A percentile compares a stretch with the other conserved stretches of the same genome.
phyloP scores from a whole-genome alignment of 1,140 invertebrate genomes.

The Trissolcus basalis region DNA sequence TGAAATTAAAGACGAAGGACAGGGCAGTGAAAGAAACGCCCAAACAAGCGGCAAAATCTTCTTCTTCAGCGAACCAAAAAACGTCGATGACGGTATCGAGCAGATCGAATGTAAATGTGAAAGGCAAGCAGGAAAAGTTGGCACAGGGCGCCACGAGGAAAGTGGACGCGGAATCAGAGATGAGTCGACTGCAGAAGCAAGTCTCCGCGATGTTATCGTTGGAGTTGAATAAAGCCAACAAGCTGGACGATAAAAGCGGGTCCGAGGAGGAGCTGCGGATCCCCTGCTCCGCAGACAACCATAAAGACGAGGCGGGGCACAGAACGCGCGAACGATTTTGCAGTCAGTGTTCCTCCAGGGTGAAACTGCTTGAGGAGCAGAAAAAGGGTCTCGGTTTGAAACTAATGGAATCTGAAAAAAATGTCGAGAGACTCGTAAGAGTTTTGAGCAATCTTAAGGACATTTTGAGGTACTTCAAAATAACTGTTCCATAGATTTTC shows the following conservation, averaged over 20 bases:
- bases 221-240: neutral
- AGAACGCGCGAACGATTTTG: slow-evolving; percentile 1
- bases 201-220: slow-evolving; percentile 8
- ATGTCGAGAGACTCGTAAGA: slow-evolving; percentile 7
- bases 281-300: neutral
- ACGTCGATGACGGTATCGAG: neutral
- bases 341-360: slow-evolving; percentile 9
- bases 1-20: no score
- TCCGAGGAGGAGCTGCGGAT: no score
- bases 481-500: no score
- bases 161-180: slow-evolving; percentile 6
- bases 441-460: slow-evolving; percentile 12
- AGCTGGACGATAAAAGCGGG: slow-evolving; percentile 1
- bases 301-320: neutral
- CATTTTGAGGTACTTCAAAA: slow-evolving; percentile 13
- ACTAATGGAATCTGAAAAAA: slow-evolving; percentile 19
- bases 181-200: slow-evolving; percentile 9
- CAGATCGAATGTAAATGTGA: neutral
- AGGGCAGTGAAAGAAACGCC: no score
- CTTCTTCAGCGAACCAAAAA: no score
- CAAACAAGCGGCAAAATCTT: no score
- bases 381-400: slow-evolving; percentile 6
- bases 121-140: neutral
- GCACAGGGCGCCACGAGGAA: neutral
- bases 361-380: slow-evolving; percentile 11